Evolutionary conservation across 1,140 invertebrate species (phyloP), one percentile per base, ranked within the genome.

Genomic region (Brachionus rubens): DNA sequence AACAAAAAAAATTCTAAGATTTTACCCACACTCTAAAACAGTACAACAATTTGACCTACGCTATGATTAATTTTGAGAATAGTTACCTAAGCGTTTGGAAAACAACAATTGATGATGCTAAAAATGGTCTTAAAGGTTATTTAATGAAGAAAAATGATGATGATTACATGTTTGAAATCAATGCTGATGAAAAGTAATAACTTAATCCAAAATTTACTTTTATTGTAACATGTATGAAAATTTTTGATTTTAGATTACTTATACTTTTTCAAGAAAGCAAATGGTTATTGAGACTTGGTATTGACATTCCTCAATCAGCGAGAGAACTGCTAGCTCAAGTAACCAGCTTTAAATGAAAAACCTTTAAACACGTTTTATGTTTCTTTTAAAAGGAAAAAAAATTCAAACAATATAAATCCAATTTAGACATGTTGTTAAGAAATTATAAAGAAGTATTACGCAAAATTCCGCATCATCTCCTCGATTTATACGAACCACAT

Each of bases 381-480:
- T 26, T 24, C 14, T 14, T 24, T 67, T 46, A 40, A 6, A 9
- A 84, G 78, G 84, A 84, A 75, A 78, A 77, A 16, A 76, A 82
- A 36, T 84, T 84, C 75, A 85, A 85, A 79, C 81, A 78, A 75
- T 84, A 84, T 79, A 83, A 83, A 72, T 81, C 81, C 75, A 82
- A 83, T 67, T 78, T 85, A 50, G 81, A 83, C 77, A 78, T 83
- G 56, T 80, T 81, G 2, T 78, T 84, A 46, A 76, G 77, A 41
- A 79, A 81, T 33, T 84, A 81, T 70, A 54, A 40, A 28, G 54
- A 75, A 54, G 40, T 59, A 2, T 14, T 54, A 19, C 21, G 6
- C 21, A 43, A 24, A 59, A 75, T 75, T 56, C 48, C 48, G 0
- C 30, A 46, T 33, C 72, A 52, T 40, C n/a, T 75, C 7, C 48